Conservation (phyloP, 2,888 invertebrate genomes). For the Meganola albula region DNA sequence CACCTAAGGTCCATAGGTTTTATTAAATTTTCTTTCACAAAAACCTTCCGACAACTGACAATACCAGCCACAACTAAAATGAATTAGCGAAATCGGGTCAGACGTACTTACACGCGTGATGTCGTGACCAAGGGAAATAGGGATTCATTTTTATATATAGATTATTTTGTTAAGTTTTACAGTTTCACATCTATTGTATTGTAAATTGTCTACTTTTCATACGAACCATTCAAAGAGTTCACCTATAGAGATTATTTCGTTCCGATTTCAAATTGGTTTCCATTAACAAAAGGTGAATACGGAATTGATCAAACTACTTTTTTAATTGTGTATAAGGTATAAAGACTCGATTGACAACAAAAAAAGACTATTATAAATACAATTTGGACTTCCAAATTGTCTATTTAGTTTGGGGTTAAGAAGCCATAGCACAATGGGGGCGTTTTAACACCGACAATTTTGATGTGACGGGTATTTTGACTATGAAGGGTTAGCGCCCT, state of each 20-base stretch:
- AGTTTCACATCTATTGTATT: slow-evolving; percentile 2
- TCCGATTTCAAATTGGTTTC: slow-evolving; percentile 23
- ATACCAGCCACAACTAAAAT: too few species aligned
- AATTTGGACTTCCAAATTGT: slow-evolving; percentile 66
- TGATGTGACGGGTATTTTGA: slow-evolving; percentile 51
- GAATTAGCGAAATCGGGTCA: too few species aligned
- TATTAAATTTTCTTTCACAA: too few species aligned
- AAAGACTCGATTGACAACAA: slow-evolving; percentile 43
- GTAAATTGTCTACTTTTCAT: slow-evolving; percentile 6
- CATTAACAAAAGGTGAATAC: slow-evolving; percentile 19
- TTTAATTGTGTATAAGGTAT: slow-evolving; percentile 36
- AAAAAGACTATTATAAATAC: slow-evolving; percentile 60
- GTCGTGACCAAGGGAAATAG: too few species aligned
- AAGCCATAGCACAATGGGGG: slow-evolving; percentile 69
- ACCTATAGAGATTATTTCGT: slow-evolving; percentile 12
- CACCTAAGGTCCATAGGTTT: too few species aligned
- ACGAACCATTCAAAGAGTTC: slow-evolving; percentile 7
- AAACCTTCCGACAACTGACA: too few species aligned
- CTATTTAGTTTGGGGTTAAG: slow-evolving; percentile 68
- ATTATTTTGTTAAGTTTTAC: too few species aligned
- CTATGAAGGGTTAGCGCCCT: slow-evolving; percentile 59
- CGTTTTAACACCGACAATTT: slow-evolving; percentile 70
- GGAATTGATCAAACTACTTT: slow-evolving; percentile 34
- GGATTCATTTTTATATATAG: too few species aligned
- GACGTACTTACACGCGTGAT: too few species aligned